These are phyloP conservation scores for Cataglyphis livida DNA, from an alignment of 2,888 invertebrate genomes.

Conservation along the genomic window DNA sequence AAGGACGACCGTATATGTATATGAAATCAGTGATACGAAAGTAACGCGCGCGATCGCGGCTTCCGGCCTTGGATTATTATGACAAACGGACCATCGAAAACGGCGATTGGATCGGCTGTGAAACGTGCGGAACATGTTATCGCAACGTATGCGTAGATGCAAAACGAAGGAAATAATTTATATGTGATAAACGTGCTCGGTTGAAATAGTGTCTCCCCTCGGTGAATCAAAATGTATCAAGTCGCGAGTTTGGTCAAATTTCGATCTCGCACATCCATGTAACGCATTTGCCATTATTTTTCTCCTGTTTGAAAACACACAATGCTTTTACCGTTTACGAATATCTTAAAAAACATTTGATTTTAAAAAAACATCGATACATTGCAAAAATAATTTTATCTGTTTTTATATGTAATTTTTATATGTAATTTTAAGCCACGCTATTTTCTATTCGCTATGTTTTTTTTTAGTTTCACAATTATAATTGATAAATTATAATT, in stretches of 20 bases:
- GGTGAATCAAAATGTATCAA: conserved; percentile 47
- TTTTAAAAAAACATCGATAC: background rate
- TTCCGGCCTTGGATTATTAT: conserved; percentile 49
- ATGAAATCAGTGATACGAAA: conserved; percentile 46
- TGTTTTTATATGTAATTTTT: background rate
- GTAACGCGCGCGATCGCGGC: conserved; percentile 25
- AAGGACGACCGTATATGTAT: background rate
- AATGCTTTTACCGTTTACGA: conserved; percentile 7
- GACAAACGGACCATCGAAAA: conserved; percentile 52
- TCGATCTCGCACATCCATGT: background rate
- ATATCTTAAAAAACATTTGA: conserved; percentile 6
- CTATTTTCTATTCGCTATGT: background rate
- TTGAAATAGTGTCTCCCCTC: conserved; percentile 40
- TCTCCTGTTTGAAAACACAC: conserved; percentile 5
- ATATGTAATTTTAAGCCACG: background rate
- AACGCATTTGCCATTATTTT: conserved; percentile 30
- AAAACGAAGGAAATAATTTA: conserved; percentile 52
- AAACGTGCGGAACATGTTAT: conserved; percentile 46
- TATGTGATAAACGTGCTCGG: conserved; percentile 46
- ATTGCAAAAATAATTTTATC: background rate
- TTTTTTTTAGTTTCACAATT: background rate
- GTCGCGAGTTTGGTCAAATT: conserved; percentile 48
- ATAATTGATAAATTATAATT: background rate
- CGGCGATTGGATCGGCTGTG: conserved; percentile 43
- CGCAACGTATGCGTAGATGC: conserved; percentile 34